These are phyloP conservation scores for Phalacrocorax brasilianus DNA, from an alignment of 2,113 vertebrate genomes.

Conservation along the genomic window DNA sequence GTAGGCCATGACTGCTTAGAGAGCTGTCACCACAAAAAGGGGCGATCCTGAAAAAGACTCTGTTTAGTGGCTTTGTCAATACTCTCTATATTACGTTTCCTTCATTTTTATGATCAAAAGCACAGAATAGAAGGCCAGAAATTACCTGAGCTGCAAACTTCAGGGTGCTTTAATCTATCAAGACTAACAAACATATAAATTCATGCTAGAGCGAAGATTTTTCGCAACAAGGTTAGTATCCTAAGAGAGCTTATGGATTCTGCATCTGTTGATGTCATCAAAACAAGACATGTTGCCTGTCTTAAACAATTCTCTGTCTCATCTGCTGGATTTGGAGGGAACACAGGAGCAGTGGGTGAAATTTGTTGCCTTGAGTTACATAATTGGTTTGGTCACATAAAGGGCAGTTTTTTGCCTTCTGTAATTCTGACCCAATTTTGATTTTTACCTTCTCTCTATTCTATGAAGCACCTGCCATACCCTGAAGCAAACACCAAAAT, in stretches of 20 bases:
- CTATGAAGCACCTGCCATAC: background rate
- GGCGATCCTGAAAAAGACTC: background rate
- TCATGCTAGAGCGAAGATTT: background rate
- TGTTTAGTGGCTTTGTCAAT: background rate
- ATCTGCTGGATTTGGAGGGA: background rate
- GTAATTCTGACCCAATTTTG: background rate
- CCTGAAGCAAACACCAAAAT: background rate
- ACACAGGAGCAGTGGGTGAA: background rate
- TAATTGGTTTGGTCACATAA: background rate
- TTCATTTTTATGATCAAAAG: conserved; percentile 3
- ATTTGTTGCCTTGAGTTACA: background rate
- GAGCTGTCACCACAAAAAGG: background rate
- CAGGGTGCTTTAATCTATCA: background rate
- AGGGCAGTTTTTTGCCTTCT: background rate
- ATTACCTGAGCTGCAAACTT: background rate
- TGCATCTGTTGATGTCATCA: background rate
- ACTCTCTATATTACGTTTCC: background rate
- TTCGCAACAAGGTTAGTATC: background rate
- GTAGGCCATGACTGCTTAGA: background rate
- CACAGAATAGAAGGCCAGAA: background rate
- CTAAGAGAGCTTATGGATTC: background rate
- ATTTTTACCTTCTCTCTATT: background rate
- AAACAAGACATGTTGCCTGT: background rate
- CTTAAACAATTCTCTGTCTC: background rate
- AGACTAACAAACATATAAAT: background rate